Evolutionary conservation across 2,888 invertebrate genomes (phyloP), one percentile per base, ranked within the genome.

Genomic region (Agriopis marginaria): DNA sequence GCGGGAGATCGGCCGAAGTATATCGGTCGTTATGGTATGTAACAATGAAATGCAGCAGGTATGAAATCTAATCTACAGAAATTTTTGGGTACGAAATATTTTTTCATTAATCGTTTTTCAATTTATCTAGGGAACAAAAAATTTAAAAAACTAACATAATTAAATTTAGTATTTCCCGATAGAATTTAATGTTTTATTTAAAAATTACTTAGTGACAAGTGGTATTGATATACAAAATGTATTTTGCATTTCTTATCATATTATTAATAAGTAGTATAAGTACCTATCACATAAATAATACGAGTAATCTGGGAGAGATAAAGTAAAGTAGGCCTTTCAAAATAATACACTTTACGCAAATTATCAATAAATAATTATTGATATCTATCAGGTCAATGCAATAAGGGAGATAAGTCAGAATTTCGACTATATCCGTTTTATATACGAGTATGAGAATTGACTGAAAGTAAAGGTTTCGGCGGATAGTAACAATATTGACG

Each of bases 21-120:
- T 84, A 32, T 82, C 80, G 78, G 84, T 79, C 80, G 78, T 32
- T 78, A 78, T 75, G 71, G 69, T 77, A 70, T 77, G 66, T 23
- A 23, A 42, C 54, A 64, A 63, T 68, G 77, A 70, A 78, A 77
- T 82, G 77, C 69, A 71, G 76, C 59, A 64, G 60, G 70, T 61
- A 67, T 61, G 9, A 14, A 44, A 2, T 59, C 32, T 49, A 9
- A 12, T 58, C 11, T 45, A 6, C 3, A 3, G 1, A 32, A 5
- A 32, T 32, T 32, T 32, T 32, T 3, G 32, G 32, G 32, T 32
- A 32, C 5, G 32, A 32, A 32, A 32, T 32, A 32, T 5, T 32
- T 32, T 5, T 32, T 32, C 32, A 32, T 32, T 3, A 32, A 32
- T 32, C 32, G 32, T 1, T 3, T 32, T 3, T 32, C 32, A 32